phyloP scores from a whole-genome alignment of 92 coral and sea anemone species.

The Paragorgia papillata region DNA sequence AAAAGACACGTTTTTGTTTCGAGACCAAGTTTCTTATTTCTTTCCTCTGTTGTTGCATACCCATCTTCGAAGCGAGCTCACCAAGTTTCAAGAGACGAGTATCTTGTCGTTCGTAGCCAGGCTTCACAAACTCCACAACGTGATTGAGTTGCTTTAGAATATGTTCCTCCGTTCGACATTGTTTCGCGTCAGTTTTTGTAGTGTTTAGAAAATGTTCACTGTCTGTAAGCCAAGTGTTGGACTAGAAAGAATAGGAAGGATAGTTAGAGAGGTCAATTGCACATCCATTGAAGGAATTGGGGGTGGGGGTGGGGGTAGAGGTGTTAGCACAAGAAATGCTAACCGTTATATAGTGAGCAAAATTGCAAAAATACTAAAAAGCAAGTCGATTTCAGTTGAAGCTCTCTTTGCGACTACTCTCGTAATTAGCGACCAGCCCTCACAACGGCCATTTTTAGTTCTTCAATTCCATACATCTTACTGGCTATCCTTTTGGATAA shows the following conservation, averaged over 20 bases:
- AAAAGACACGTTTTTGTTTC: constrained; percentile 74
- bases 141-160: constrained; percentile 79
- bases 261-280: too few relatives aligned
- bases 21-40: constrained; percentile 77
- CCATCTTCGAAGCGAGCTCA: constrained; percentile 88
- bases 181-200: constrained; percentile 79
- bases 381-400: too few relatives aligned
- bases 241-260: constrained; percentile 48
- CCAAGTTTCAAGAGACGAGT: constrained; percentile 81
- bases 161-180: constrained; percentile 88
- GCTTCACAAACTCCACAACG: constrained; percentile 87
- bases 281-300: too few relatives aligned
- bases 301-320: too few relatives aligned
- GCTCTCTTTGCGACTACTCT: constrained; percentile 31
- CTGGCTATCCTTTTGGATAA: constrained; percentile 43
- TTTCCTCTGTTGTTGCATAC: constrained; percentile 76
- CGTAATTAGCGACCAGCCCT: too few relatives aligned
- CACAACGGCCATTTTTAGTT: too few relatives aligned
- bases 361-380: too few relatives aligned
- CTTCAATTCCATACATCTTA: constrained; percentile 49
- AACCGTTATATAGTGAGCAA: too few relatives aligned
- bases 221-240: constrained; percentile 91
- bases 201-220: constrained; percentile 92
- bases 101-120: constrained; percentile 93
- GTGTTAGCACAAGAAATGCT: too few relatives aligned